Percentiles rank a stretch among this genome's conserved stretches.
Evolutionary conservation across 2,797 vertebrate species (phyloP).

Genomic region (Loriculus beryllinus): DNA sequence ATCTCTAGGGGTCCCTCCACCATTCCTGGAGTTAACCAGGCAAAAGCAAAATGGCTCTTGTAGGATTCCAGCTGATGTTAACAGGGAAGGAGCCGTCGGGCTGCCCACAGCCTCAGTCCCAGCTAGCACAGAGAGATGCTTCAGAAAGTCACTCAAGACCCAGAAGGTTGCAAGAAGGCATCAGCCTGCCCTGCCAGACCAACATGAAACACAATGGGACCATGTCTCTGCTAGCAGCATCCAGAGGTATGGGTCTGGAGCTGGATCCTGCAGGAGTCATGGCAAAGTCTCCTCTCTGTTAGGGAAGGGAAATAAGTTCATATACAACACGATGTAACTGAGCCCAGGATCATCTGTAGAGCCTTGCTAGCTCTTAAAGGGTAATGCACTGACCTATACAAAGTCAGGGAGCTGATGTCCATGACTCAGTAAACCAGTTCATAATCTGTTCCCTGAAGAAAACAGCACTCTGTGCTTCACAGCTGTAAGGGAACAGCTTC

Average conservation of each 20-base stretch:
- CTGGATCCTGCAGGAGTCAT: neutral
- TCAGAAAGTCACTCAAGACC: neutral
- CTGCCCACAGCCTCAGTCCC: neutral
- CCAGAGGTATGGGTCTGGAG: accelerated
- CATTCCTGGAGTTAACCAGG: neutral
- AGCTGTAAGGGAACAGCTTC: neutral
- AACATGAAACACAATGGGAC: accelerated
- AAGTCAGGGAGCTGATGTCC: neutral
- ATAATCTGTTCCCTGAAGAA: neutral
- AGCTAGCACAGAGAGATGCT: neutral
- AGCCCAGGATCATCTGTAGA: neutral
- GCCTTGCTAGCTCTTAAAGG: neutral
- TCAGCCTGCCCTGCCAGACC: neutral
- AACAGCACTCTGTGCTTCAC: neutral
- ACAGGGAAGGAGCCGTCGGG: neutral
- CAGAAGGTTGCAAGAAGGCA: neutral
- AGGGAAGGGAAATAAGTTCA: neutral
- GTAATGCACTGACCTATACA: neutral
- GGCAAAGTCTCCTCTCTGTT: neutral
- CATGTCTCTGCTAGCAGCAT: neutral
- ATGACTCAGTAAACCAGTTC: neutral
- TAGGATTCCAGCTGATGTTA: neutral
- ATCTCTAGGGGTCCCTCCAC: neutral
- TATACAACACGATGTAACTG: neutral
- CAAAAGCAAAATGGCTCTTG: neutral